Evolutionary conservation across 2,113 vertebrate species (phyloP).

Genomic region (Martes martes): DNA sequence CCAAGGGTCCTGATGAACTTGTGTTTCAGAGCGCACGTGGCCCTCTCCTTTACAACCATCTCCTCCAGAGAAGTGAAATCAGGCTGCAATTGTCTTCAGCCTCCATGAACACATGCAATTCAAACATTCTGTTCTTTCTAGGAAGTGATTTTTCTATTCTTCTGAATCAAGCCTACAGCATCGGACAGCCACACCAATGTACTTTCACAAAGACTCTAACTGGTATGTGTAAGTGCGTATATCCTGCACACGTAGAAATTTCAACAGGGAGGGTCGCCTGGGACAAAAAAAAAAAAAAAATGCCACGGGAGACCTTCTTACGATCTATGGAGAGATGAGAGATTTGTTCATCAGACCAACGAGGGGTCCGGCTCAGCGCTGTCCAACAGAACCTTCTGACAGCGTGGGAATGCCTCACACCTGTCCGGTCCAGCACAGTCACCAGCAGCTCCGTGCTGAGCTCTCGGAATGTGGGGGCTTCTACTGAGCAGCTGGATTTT

Average conservation of each 20-base stretch:
- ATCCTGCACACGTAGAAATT: not conserved
- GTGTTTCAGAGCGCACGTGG: fast-evolving
- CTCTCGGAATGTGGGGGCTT: not conserved
- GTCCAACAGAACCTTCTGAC: not conserved
- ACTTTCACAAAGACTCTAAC: not conserved
- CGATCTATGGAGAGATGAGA: not conserved
- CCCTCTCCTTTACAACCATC: not conserved
- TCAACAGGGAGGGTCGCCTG: not conserved
- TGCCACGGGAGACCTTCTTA: not conserved
- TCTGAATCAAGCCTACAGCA: not conserved
- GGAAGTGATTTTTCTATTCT: not conserved
- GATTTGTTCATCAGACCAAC: not conserved
- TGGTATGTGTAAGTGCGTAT: not conserved
- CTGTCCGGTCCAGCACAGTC: fast-evolving
- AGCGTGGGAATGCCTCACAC: fast-evolving
- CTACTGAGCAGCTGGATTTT: not conserved
- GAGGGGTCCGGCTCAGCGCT: fast-evolving
- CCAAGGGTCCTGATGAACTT: not conserved
- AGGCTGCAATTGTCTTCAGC: not conserved
- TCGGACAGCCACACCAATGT: not conserved
- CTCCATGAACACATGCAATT: not conserved
- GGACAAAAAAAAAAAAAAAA: not conserved
- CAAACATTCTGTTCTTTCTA: not conserved
- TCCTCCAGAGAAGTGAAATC: not conserved
- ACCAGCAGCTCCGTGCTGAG: not conserved